Evolutionary conservation across 2,113 vertebrate genomes (phyloP).

Genomic region (Mirounga angustirostris): DNA sequence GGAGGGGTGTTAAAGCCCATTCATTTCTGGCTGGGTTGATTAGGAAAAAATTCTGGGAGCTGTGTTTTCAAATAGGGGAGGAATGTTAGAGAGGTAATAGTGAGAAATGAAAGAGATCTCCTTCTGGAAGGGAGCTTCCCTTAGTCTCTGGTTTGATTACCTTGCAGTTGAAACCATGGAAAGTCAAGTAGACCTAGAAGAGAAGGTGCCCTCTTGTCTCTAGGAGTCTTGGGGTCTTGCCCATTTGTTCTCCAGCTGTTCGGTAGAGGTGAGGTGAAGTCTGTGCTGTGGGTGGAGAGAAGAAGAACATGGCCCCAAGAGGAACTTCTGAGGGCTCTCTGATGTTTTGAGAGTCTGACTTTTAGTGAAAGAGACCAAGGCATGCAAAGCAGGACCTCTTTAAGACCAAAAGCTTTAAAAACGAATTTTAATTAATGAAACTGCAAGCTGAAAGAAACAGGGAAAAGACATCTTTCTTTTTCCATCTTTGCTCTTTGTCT

Average conservation of each 20-base stretch:
- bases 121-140: not conserved
- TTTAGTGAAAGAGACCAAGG: not conserved
- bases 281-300: not conserved
- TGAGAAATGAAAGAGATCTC: not conserved
- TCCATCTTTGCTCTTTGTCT: slow-evolving; percentile 17
- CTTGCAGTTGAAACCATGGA: not conserved
- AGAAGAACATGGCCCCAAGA: not conserved
- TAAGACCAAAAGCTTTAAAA: slow-evolving; percentile 21
- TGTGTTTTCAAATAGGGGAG: not conserved
- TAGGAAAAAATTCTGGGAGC: not conserved
- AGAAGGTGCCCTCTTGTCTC: not conserved
- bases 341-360: not conserved
- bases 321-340: not conserved
- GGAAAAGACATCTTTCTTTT: not conserved
- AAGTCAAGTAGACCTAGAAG: not conserved
- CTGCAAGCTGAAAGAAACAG: not conserved
- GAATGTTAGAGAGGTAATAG: not conserved
- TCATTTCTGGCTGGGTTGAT: not conserved
- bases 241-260: not conserved
- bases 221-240: not conserved
- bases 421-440: slow-evolving; percentile 42
- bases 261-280: not conserved
- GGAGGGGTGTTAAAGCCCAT: not conserved
- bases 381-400: not conserved
- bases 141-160: not conserved